A percentile compares a stretch with the other conserved stretches of the same genome.
These are phyloP conservation scores for Drosophila erecta DNA, from an alignment of 1,140 invertebrate genomes.

Conservation along the genomic window DNA sequence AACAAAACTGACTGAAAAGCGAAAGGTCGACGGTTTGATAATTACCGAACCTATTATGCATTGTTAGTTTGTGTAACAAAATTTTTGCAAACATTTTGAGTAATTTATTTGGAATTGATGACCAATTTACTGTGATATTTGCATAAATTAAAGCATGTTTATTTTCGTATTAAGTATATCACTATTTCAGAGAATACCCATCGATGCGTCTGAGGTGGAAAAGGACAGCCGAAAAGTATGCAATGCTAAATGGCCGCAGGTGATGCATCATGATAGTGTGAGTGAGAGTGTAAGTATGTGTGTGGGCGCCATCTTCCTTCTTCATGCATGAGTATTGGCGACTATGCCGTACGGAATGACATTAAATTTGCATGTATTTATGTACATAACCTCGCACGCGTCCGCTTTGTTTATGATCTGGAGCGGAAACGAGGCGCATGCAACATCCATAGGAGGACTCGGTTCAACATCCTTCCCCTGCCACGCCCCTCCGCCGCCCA, in stretches of 20 bases:
- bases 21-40: neutral
- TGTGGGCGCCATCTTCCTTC: neutral
- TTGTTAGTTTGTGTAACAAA: conserved; percentile 7
- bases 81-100: conserved; percentile 5
- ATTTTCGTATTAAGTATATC: neutral
- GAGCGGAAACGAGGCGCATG: conserved; percentile 66
- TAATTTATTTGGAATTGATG: conserved; percentile 17
- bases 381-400: conserved; percentile 52
- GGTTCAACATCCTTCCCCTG: neutral
- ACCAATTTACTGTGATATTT: conserved; percentile 15
- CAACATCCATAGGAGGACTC: conserved; percentile 12
- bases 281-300: neutral
- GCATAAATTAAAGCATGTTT: conserved; percentile 11
- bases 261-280: conserved; percentile 5
- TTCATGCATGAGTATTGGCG: conserved; percentile 11
- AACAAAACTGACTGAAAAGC: conserved; percentile 1
- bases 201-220: conserved; percentile 2
- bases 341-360: conserved; percentile 19
- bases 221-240: conserved; percentile 57
- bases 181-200: neutral
- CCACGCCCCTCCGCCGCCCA: neutral
- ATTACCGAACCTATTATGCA: conserved; percentile 1
- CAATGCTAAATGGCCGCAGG: conserved; percentile 56
- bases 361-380: conserved; percentile 53
- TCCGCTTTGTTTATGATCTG: conserved; percentile 74